phyloP scores from a whole-genome alignment of 2,113 vertebrate species.

The Microtus pennsylvanicus region DNA sequence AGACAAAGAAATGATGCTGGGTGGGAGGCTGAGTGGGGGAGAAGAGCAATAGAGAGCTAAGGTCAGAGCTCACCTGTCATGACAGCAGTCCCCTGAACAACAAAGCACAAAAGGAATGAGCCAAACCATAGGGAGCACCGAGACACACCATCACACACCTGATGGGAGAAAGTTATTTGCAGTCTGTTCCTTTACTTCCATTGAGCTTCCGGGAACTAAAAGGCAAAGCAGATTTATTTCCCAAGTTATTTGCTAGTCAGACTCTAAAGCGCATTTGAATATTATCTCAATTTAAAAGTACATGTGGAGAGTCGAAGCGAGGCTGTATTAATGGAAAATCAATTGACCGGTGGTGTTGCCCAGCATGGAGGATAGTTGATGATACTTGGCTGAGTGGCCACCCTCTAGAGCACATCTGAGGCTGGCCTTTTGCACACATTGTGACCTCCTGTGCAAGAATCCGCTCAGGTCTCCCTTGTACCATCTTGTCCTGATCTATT shows the following conservation, averaged over 20 bases:
- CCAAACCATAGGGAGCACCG: neutral
- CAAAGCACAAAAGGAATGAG: neutral
- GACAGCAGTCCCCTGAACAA: neutral
- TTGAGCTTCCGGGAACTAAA: conserved; percentile 16
- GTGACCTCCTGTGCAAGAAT: neutral
- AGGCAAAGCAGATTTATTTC: conserved; percentile 37
- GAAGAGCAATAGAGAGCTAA: neutral
- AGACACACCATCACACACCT: neutral
- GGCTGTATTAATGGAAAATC: conserved; percentile 28
- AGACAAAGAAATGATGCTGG: neutral
- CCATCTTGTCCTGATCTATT: neutral
- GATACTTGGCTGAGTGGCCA: neutral
- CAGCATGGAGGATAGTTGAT: neutral
- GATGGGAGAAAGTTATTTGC: neutral
- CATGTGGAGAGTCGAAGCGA: conserved; percentile 4
- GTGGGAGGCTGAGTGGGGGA: neutral
- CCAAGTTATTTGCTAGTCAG: neutral
- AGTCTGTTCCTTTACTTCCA: neutral
- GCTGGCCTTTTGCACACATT: neutral
- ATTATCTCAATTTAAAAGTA: conserved; percentile 40
- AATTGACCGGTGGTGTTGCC: neutral
- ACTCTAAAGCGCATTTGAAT: conserved; percentile 41
- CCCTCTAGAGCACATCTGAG: rapidly evolving
- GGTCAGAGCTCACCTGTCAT: neutral
- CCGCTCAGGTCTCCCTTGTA: neutral